These are phyloP conservation scores for Drosophila bocki DNA, from an alignment of 1,140 invertebrate genomes.

Conservation along the genomic window DNA sequence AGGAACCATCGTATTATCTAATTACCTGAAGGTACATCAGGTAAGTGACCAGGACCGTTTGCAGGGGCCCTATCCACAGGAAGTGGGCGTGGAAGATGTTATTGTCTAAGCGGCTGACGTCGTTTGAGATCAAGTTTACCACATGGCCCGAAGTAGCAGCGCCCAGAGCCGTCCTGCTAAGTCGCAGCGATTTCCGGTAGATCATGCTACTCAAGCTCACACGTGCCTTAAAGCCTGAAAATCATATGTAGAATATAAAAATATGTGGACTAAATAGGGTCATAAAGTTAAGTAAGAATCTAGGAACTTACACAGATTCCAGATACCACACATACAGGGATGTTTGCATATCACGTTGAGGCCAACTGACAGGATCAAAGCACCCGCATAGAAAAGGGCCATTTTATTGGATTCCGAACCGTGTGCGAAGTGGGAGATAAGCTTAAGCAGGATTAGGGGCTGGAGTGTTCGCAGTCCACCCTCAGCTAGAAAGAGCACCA, in stretches of 20 bases:
- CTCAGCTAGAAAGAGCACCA: slow-evolving; percentile 70
- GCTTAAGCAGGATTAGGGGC: slow-evolving; percentile 89
- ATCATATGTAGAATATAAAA: not conserved
- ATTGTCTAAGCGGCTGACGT: slow-evolving; percentile 91
- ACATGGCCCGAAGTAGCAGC: slow-evolving; percentile 94
- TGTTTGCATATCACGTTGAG: slow-evolving; percentile 91
- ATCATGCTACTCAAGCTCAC: slow-evolving; percentile 92
- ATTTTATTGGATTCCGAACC: slow-evolving; percentile 84
- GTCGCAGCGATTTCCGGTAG: slow-evolving; percentile 91
- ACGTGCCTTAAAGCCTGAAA: slow-evolving; percentile 88
- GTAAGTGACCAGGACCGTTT: slow-evolving; percentile 90
- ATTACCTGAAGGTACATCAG: slow-evolving; percentile 89
- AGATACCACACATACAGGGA: slow-evolving; percentile 91
- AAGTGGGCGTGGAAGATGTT: slow-evolving; percentile 90
- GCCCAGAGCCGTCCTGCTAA: slow-evolving; percentile 89
- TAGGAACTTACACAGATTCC: slow-evolving; percentile 87
- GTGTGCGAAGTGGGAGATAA: slow-evolving; percentile 88
- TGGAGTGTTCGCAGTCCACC: slow-evolving; percentile 87
- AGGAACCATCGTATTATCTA: not conserved
- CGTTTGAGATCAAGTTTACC: slow-evolving; percentile 96
- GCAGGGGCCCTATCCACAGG: slow-evolving; percentile 92
- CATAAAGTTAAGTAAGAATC: too few species aligned
- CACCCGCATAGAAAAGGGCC: slow-evolving; percentile 89
- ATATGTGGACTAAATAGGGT: too few species aligned
- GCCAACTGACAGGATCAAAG: slow-evolving; percentile 89